A percentile compares a stretch with the other conserved stretches of the same genome.
phyloP scores from a whole-genome alignment of 2,797 vertebrate species.

The Sarcoramphus papa region DNA sequence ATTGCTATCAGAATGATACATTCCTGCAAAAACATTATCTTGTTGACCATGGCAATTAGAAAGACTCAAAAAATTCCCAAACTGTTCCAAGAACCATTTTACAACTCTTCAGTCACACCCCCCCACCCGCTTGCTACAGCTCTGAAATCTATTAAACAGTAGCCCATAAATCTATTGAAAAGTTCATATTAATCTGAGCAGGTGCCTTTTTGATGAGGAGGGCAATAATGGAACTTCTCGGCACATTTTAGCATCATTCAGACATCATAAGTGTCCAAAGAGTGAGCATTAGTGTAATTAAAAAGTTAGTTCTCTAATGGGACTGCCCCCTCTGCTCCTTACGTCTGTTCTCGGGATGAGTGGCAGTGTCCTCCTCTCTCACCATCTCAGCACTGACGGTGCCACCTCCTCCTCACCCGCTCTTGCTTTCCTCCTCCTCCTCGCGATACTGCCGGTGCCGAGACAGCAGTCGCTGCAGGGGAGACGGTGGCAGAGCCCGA shows the following conservation, averaged over 20 bases:
- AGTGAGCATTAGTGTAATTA: neutral
- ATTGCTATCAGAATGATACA: neutral
- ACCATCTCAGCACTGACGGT: fast-evolving
- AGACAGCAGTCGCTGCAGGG: neutral
- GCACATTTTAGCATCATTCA: neutral
- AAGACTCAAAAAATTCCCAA: neutral
- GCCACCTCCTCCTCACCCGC: neutral
- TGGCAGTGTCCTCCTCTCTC: neutral
- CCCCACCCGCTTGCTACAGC: neutral
- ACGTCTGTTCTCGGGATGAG: neutral
- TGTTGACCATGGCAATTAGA: neutral
- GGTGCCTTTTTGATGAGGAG: neutral
- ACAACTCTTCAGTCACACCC: neutral
- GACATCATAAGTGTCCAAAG: neutral
- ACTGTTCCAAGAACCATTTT: neutral
- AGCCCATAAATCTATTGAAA: neutral
- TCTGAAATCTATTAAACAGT: neutral
- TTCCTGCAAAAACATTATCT: neutral
- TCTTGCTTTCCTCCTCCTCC: neutral
- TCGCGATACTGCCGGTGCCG: fast-evolving
- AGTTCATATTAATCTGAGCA: fast-evolving
- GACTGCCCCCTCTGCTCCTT: neutral
- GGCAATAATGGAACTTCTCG: neutral
- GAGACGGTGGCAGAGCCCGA: fast-evolving
- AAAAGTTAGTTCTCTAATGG: neutral